Percentiles rank a stretch among this genome's conserved stretches.
phyloP scores from a whole-genome alignment of 2,797 vertebrate genomes.

The Hyperoplus lanceolatus region DNA sequence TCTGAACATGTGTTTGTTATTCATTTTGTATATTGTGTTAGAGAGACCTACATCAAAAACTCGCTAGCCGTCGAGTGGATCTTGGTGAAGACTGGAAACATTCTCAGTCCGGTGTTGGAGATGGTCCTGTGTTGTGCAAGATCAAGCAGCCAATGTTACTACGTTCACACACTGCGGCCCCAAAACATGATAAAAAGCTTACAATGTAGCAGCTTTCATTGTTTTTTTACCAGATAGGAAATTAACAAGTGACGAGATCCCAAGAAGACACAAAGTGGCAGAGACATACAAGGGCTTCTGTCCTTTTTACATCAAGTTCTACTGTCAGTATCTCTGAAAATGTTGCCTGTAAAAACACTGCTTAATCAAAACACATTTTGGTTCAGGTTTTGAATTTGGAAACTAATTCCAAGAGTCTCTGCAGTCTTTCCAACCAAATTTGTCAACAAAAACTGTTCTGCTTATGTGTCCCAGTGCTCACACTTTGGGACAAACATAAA shows the following conservation, averaged over 20 bases:
- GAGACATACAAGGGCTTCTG: background rate
- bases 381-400: background rate
- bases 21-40: slow-evolving; percentile 3
- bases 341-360: background rate
- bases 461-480: slow-evolving; percentile 49
- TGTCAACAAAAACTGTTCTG: background rate
- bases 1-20: slow-evolving; percentile 6
- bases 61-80: slow-evolving; percentile 85
- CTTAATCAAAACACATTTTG: background rate
- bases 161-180: slow-evolving; percentile 21
- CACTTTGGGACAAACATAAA: slow-evolving; percentile 41
- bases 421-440: background rate
- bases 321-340: background rate
- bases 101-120: slow-evolving; percentile 92
- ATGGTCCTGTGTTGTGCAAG: slow-evolving; percentile 87
- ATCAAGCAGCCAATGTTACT: slow-evolving; percentile 43
- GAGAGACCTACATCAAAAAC: slow-evolving; percentile 87
- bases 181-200: slow-evolving; percentile 28
- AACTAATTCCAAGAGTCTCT: background rate
- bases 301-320: background rate
- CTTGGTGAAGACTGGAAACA: slow-evolving; percentile 90
- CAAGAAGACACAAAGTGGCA: background rate
- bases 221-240: slow-evolving; percentile 12
- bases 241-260: slow-evolving; percentile 19
- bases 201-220: slow-evolving; percentile 32